Evolutionary conservation across 2,113 vertebrate species (phyloP).

Genomic region (Phrynocephalus versicolor): DNA sequence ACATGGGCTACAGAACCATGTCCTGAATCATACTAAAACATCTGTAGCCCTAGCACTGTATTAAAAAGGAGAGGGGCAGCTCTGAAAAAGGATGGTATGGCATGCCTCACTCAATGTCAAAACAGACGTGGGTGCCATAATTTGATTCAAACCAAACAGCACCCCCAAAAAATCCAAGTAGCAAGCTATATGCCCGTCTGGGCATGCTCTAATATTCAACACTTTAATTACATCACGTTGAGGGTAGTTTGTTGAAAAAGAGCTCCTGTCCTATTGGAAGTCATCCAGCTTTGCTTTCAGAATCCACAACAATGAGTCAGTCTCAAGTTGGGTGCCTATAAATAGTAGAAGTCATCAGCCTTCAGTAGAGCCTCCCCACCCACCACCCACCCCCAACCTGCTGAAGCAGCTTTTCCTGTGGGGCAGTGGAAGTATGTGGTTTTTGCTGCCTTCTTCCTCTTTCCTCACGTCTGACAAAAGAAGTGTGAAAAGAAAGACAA

Average conservation of each 20-base stretch:
- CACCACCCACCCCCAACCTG: no score
- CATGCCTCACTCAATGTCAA: no score
- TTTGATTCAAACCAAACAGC: no score
- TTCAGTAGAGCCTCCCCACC: background rate
- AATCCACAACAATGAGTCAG: constrained; percentile 9
- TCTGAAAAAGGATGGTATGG: no score
- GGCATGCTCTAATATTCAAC: background rate
- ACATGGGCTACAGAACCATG: no score
- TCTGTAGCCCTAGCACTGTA: no score
- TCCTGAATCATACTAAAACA: no score
- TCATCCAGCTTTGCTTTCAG: background rate
- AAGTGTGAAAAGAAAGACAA: background rate
- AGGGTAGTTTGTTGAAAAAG: background rate
- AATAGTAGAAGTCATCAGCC: background rate
- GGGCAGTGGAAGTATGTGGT: background rate
- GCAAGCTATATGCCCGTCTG: no score
- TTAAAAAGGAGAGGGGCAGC: no score
- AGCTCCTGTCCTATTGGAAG: background rate
- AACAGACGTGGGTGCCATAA: no score
- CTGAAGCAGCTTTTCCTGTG: constrained; percentile 18
- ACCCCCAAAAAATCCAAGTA: no score
- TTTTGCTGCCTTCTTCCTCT: background rate
- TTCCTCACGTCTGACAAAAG: background rate
- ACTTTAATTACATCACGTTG: background rate
- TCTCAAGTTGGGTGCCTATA: constrained; percentile 5